Conservation (phyloP, 2,113 vertebrate genomes). For the Pungitius pungitius region DNA sequence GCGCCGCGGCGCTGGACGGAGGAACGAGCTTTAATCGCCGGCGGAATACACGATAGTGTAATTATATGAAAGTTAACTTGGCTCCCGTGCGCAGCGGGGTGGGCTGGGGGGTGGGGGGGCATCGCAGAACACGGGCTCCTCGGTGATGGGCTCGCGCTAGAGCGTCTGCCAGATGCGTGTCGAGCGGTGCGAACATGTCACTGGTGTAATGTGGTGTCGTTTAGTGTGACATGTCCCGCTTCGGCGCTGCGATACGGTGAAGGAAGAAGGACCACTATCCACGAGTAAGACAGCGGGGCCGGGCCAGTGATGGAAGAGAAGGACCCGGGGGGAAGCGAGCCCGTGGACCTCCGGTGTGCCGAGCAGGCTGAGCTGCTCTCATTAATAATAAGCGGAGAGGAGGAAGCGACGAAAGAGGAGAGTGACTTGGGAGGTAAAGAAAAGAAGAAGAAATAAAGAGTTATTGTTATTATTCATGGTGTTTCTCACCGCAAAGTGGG, state of each 20-base stretch:
- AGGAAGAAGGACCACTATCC: conserved; percentile 43
- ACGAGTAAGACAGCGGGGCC: conserved; percentile 34
- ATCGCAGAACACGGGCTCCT: conserved; percentile 61
- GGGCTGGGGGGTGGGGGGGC: conserved; percentile 53
- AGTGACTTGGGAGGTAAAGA: conserved; percentile 77
- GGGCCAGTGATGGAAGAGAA: conserved; percentile 77
- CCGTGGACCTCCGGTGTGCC: conserved; percentile 74
- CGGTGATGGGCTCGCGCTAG: conserved; percentile 74
- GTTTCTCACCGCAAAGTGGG: conserved; percentile 37
- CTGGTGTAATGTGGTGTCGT: conserved; percentile 46
- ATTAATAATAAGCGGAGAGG: conserved; percentile 82
- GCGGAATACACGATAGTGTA: conserved; percentile 44
- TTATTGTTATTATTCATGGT: conserved; percentile 31
- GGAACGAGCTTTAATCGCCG: conserved; percentile 54
- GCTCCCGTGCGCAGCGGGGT: conserved; percentile 68
- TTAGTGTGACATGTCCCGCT: conserved; percentile 67
- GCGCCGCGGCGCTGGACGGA: conserved; percentile 53
- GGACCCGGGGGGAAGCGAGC: conserved; percentile 62
- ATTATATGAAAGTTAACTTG: conserved; percentile 81
- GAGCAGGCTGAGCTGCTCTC: conserved; percentile 79
- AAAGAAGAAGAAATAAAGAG: not conserved
- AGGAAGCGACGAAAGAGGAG: conserved; percentile 75
- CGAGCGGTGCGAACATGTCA: conserved; percentile 49
- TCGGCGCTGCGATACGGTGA: conserved; percentile 49
- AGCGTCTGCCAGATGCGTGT: conserved; percentile 68